Evolutionary conservation across 2,888 invertebrate genomes (phyloP), one percentile per base, ranked within the genome.

Genomic region (Vanessa cardui): DNA sequence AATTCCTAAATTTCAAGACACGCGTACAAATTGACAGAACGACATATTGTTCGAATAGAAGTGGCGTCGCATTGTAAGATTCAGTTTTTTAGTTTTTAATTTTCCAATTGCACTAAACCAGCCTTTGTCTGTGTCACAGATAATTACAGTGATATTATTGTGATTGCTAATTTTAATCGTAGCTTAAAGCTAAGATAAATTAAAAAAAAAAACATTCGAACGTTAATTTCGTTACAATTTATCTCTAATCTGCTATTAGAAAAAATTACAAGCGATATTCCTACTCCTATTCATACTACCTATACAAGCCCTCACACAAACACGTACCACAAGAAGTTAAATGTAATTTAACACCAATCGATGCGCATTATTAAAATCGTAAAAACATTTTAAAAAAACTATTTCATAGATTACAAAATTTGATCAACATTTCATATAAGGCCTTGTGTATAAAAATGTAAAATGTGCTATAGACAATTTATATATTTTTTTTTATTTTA

Each of bases 381-480:
- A 60, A 15, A 39, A 50, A 58, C 20, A 16, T 52, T 31, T 16
- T 26, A 60, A 58, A 60, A 60, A 45, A 50, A 16, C 54, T 46
- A 54, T 61, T 61, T 56, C 47, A 66, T 39, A 66, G 21, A 58
- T 62, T 58, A 61, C 44, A 26, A 61, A 56, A 56, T 39, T 33
- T 56, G 8, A 56, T 39, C 18, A 56, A 56, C 39, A 12, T 56
- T 56, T 58, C 33, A 45, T 58, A 59, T 63, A 60, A 64, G 66
- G 64, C 64, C 56, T 52, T 49, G 60, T 70, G 70, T 70, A 70
- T 70, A 70, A 70, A 70, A 66, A 58, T 70, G 63, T 64, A 70
- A 66, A 70, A 68, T 52, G 63, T 66, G 69, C 64, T 65, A 70
- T 39, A 58, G 64, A 64, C 62, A 20, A 62, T 20, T 44, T 20